Conservation (phyloP, 1,140 invertebrate species). For the Solenopsis invicta region DNA sequence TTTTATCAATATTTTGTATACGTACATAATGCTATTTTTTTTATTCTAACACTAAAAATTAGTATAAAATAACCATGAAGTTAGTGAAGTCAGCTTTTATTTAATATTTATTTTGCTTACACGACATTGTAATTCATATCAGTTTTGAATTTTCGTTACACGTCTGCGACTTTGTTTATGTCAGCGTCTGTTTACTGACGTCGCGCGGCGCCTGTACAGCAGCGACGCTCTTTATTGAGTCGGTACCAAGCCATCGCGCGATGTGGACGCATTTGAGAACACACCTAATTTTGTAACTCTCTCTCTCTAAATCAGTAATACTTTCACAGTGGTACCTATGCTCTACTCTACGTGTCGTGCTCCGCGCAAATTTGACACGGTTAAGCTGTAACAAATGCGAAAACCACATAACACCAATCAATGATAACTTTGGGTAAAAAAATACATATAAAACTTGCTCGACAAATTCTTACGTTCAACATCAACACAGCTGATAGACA, state of each 20-base stretch:
- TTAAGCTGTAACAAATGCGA: neutral
- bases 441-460: neutral
- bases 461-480: neutral
- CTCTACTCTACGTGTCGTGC: neutral
- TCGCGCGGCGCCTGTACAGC: neutral
- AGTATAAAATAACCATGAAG: too few relatives aligned
- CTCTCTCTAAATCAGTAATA: neutral
- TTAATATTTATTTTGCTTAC: neutral
- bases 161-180: constrained; percentile 1
- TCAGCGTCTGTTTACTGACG: neutral
- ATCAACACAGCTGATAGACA: neutral
- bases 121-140: neutral
- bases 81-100: too few relatives aligned
- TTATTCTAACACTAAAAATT: neutral
- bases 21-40: neutral
- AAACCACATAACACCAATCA: neutral
- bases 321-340: neutral
- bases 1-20: neutral
- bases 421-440: neutral
- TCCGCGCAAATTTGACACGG: neutral
- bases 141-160: neutral
- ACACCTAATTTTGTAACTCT: neutral
- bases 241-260: neutral
- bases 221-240: neutral
- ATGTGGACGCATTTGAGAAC: neutral